Base-by-base conservation (phyloP, 2,113 vertebrate species). In the Tautogolabrus adspersus region DNA sequence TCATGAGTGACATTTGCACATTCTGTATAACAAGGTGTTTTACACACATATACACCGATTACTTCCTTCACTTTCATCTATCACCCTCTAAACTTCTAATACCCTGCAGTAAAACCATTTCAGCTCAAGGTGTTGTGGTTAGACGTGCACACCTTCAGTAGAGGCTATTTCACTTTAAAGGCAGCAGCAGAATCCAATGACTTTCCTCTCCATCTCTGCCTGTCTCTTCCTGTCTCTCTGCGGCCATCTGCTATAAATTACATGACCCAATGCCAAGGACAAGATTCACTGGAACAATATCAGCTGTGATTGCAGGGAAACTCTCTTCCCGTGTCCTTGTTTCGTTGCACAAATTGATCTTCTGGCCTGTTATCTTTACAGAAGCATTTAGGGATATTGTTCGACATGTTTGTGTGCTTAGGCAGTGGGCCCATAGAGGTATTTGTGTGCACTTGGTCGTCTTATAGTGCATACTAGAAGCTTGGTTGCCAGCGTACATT, bases 261-360 rank as follows among this genome's bases (percentile, higher is more conserved):
- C 38, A 56, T 83, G 88, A 86, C 83, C 83, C 47, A 1, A 59
- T 7, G 72, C 81, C 86, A 88, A 88, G 81, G 87, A 90, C 80
- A 70, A 78, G 60, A 57, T 61, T 76, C 70, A 40, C 64, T 66
- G 62, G 63, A 72, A 77, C 68, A 61, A 81, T 63, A 79, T 81
- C 72, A 71, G 62, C 74, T 59, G 23, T 23, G 73, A 75, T 57
- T 44, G 74, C 66, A 64, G 47, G 5, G 64, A 65, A 21, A 52
- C 18, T 75, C 55, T 57, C 44, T 42, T 64, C 49, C 54, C 0
- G 7, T 23, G 26, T 54, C 38, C 55, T 67, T 42, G 8, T 46
- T n/a, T 18, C n/a, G 54, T 19, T 18, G 5, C 18, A 44, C 37
- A 47, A 62, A 51, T 34, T 5, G 15, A 52, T 61, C 6, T 11